These are phyloP conservation scores for Cavia porcellus DNA, from an alignment of 2,113 vertebrate genomes.

Conservation along the genomic window DNA sequence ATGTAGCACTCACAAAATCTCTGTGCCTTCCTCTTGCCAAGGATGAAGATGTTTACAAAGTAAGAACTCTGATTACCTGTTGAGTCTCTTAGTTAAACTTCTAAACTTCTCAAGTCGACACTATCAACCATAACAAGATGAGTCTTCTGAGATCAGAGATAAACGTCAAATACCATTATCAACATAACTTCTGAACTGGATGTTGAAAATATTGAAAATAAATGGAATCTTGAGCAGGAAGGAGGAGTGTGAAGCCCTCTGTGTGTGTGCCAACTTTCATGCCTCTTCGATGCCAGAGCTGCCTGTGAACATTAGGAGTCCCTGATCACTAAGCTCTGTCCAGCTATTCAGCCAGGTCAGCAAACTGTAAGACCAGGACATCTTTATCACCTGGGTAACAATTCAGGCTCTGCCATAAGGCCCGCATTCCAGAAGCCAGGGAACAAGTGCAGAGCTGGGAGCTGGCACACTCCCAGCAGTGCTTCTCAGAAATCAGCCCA, in stretches of 20 bases:
- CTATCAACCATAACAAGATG: background rate
- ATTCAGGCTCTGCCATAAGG: background rate
- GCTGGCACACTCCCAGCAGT: background rate
- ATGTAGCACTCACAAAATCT: too few species aligned
- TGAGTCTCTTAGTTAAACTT: too few species aligned
- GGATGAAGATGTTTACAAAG: too few species aligned
- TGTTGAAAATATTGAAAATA: background rate
- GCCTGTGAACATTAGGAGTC: background rate
- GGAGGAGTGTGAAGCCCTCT: background rate
- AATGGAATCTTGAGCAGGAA: background rate
- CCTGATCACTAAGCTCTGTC: background rate
- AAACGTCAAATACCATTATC: background rate
- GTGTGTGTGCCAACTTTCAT: background rate
- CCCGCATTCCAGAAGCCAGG: constrained; percentile 59
- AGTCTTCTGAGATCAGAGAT: background rate
- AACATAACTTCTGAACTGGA: background rate
- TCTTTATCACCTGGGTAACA: constrained; percentile 58
- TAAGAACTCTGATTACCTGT: too few species aligned
- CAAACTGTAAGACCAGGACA: constrained; percentile 44
- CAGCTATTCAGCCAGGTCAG: background rate
- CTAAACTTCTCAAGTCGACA: too few species aligned
- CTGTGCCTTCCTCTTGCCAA: too few species aligned
- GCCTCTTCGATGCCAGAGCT: background rate
- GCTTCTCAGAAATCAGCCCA: constrained; percentile 60
- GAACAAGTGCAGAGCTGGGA: background rate